These are phyloP conservation scores for Dolichoris vasculosae DNA, from an alignment of 1,140 invertebrate species.

Conservation along the genomic window DNA sequence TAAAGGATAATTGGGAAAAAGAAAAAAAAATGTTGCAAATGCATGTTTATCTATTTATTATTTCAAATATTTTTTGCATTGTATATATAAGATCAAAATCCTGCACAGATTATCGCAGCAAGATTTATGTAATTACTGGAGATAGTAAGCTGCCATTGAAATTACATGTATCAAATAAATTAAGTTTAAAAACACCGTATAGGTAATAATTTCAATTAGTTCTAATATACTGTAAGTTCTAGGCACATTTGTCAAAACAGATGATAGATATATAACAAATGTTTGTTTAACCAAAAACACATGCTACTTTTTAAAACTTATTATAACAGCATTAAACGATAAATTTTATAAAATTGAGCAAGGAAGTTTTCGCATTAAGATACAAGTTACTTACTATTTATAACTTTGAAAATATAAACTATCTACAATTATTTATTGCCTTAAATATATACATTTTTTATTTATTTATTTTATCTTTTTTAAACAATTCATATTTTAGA, in stretches of 20 bases:
- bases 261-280: slow-evolving; percentile 54
- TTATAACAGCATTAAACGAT: slow-evolving; percentile 41
- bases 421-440: slow-evolving; percentile 41
- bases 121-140: slow-evolving; percentile 56
- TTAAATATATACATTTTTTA: slow-evolving; percentile 56
- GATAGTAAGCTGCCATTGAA: slow-evolving; percentile 63
- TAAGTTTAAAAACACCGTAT: slow-evolving; percentile 57
- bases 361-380: slow-evolving; percentile 11
- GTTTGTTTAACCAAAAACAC: slow-evolving; percentile 38
- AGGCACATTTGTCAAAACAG: slow-evolving; percentile 58
- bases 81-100: slow-evolving; percentile 51
- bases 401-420: slow-evolving; percentile 32
- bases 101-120: slow-evolving; percentile 52
- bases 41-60: slow-evolving; percentile 53
- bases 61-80: slow-evolving; percentile 50
- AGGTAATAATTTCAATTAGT: slow-evolving; percentile 51
- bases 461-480: neutral
- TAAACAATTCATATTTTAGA: neutral
- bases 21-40: slow-evolving; percentile 5
- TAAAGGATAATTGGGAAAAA: neutral
- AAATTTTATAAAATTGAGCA: slow-evolving; percentile 30
- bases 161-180: slow-evolving; percentile 65
- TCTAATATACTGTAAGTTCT: slow-evolving; percentile 52
- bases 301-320: slow-evolving; percentile 51
- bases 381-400: slow-evolving; percentile 29